phyloP scores from a whole-genome alignment of 2,797 vertebrate species.

The Parauchenoglanis ngamensis region DNA sequence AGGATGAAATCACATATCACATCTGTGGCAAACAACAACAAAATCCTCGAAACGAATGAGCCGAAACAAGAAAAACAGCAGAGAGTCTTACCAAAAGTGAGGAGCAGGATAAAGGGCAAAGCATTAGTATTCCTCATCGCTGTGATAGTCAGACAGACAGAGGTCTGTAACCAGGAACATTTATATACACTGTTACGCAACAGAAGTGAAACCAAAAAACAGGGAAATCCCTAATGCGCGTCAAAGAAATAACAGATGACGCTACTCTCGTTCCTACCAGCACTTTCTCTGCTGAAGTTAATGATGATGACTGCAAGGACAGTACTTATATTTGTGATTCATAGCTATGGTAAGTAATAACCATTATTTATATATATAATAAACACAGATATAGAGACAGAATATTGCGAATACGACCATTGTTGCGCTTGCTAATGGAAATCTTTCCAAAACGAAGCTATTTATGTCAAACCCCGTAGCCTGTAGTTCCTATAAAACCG shows the following conservation, averaged over 20 bases:
- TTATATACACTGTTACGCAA: neutral
- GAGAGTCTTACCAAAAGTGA: conserved; percentile 38
- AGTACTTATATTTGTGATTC: neutral
- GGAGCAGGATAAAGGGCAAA: neutral
- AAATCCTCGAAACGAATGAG: neutral
- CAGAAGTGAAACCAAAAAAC: neutral
- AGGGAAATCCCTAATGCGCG: neutral
- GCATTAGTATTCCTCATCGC: conserved; percentile 8
- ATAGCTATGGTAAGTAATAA: neutral
- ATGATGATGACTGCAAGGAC: neutral
- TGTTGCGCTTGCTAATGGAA: neutral
- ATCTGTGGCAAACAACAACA: neutral
- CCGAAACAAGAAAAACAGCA: neutral
- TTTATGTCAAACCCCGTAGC: too few species aligned
- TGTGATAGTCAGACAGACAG: neutral
- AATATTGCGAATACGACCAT: neutral
- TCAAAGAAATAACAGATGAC: neutral
- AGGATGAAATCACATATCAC: conserved; percentile 4
- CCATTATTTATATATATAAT: neutral
- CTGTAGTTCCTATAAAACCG: neutral
- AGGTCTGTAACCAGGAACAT: neutral
- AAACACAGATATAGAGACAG: neutral
- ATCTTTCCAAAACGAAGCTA: neutral
- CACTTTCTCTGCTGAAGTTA: neutral
- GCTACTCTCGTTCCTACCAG: neutral